Evolutionary conservation across 2,888 invertebrate species (phyloP).

Genomic region (Drosophila percnosoma): DNA sequence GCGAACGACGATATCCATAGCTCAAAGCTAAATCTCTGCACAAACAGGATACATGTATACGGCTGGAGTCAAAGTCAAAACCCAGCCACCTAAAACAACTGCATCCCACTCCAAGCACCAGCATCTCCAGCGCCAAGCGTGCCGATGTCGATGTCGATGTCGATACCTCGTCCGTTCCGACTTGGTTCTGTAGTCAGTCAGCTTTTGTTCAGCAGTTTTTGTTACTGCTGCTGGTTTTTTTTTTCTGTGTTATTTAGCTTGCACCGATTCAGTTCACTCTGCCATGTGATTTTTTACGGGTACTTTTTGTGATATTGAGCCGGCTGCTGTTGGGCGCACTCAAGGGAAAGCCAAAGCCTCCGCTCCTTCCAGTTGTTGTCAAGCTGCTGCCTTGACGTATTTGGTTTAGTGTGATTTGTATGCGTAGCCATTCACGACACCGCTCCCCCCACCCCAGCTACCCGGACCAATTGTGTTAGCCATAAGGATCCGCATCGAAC

Average conservation of each 20-base stretch:
- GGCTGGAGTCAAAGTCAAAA: slow-evolving; percentile 69
- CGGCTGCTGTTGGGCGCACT: slow-evolving; percentile 62
- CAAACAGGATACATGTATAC: slow-evolving; percentile 71
- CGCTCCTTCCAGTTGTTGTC: slow-evolving; percentile 27
- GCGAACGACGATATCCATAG: slow-evolving; percentile 76
- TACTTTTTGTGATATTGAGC: slow-evolving; percentile 67
- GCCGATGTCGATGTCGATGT: slow-evolving; percentile 45
- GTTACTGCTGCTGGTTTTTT: slow-evolving; percentile 13
- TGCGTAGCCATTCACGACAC: slow-evolving; percentile 29
- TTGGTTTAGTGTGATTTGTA: slow-evolving; percentile 76
- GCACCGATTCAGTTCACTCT: slow-evolving; percentile 17
- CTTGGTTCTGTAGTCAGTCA: slow-evolving; percentile 74
- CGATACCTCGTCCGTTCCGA: slow-evolving; percentile 68
- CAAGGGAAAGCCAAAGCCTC: slow-evolving; percentile 69
- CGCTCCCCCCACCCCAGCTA: neutral
- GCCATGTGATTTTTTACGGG: slow-evolving; percentile 51
- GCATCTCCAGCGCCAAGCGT: slow-evolving; percentile 51
- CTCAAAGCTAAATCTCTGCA: slow-evolving; percentile 82
- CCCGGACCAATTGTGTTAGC: neutral
- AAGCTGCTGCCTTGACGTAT: slow-evolving; percentile 68
- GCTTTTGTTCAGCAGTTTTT: slow-evolving; percentile 61
- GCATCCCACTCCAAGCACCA: slow-evolving; percentile 6
- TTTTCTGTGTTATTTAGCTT: slow-evolving; percentile 23
- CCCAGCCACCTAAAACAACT: slow-evolving; percentile 23
- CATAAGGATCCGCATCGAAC: slow-evolving; percentile 13